phyloP scores from a whole-genome alignment of 2,888 invertebrate genomes.

The Scaptomyza cyrtandrae region DNA sequence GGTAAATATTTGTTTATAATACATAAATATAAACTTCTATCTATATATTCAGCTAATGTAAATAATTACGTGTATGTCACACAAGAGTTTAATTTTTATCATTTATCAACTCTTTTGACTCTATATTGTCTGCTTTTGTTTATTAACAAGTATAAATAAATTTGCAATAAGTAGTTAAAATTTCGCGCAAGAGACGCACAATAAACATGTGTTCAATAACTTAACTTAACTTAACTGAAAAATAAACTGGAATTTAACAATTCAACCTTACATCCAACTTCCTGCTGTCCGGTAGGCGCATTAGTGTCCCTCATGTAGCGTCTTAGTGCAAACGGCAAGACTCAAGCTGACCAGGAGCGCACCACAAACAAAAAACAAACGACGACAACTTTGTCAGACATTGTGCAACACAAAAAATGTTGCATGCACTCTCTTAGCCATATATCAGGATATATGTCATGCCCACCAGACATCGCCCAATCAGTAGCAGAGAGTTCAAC shows the following conservation, averaged over 20 bases:
- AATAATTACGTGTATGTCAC: no score
- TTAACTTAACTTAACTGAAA: no score
- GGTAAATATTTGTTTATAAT: no score
- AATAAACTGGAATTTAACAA: conserved; percentile 9
- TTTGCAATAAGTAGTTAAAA: neutral
- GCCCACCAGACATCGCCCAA: conserved; percentile 45
- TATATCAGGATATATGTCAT: conserved; percentile 80
- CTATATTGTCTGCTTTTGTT: no score
- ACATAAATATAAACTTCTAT: no score
- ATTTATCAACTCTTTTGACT: no score
- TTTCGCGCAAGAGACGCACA: neutral
- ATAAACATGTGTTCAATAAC: neutral
- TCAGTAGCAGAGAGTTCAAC: conserved; percentile 40
- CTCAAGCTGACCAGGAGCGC: conserved; percentile 38
- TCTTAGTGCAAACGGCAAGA: conserved; percentile 45
- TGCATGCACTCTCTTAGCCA: conserved; percentile 60
- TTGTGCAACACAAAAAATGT: conserved; percentile 61
- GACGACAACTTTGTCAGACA: conserved; percentile 57
- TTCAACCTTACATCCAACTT: conserved; percentile 4
- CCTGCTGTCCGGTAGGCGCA: conserved; percentile 43
- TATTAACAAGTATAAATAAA: no score
- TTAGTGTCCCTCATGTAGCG: conserved; percentile 73
- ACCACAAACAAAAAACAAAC: conserved; percentile 36
- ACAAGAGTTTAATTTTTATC: no score
- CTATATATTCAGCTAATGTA: no score